A percentile compares a stretch with the other conserved stretches of the same genome.
These are phyloP conservation scores for Ophioninae sp. DNA, from an alignment of 2,888 invertebrate genomes.

Conservation along the genomic window DNA sequence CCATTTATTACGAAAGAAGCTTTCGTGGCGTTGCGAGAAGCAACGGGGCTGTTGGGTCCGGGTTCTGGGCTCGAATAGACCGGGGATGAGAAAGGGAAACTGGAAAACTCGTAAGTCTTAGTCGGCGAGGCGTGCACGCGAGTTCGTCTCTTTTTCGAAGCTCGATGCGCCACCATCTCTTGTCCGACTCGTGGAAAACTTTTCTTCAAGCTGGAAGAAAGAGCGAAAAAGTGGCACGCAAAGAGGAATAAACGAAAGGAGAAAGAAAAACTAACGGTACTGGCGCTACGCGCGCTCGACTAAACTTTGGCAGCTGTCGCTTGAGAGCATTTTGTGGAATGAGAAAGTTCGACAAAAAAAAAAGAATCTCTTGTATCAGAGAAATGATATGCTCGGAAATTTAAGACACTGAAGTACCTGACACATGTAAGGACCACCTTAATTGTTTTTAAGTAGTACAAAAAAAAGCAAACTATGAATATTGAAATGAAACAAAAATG, in stretches of 20 bases:
- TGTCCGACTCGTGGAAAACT: slow-evolving; percentile 50
- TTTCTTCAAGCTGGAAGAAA: slow-evolving; percentile 43
- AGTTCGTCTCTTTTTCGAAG: slow-evolving; percentile 46
- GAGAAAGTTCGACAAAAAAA: slow-evolving; percentile 29
- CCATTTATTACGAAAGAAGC: slow-evolving; percentile 52
- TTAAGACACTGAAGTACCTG: not conserved
- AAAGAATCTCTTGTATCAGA: slow-evolving; percentile 28
- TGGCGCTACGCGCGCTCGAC: slow-evolving; percentile 39
- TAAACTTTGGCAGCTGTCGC: slow-evolving; percentile 62
- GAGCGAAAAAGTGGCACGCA: slow-evolving; percentile 10
- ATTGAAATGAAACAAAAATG: too few relatives aligned
- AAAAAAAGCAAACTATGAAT: too few relatives aligned
- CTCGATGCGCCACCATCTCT: slow-evolving; percentile 25
- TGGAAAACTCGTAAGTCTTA: slow-evolving; percentile 57
- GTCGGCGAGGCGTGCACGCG: slow-evolving; percentile 50
- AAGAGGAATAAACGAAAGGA: slow-evolving; percentile 1
- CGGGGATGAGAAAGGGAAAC: slow-evolving; percentile 32
- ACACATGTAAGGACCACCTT: too few relatives aligned
- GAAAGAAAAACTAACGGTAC: slow-evolving; percentile 34
- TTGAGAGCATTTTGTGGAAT: slow-evolving; percentile 50
- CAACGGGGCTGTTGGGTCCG: slow-evolving; percentile 23
- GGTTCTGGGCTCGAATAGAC: slow-evolving; percentile 19
- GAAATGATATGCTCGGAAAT: not conserved
- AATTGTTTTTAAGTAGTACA: too few relatives aligned
- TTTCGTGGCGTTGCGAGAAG: slow-evolving; percentile 33